phyloP scores from a whole-genome alignment of 2,888 invertebrate species.

The Temnothorax ravouxi region DNA sequence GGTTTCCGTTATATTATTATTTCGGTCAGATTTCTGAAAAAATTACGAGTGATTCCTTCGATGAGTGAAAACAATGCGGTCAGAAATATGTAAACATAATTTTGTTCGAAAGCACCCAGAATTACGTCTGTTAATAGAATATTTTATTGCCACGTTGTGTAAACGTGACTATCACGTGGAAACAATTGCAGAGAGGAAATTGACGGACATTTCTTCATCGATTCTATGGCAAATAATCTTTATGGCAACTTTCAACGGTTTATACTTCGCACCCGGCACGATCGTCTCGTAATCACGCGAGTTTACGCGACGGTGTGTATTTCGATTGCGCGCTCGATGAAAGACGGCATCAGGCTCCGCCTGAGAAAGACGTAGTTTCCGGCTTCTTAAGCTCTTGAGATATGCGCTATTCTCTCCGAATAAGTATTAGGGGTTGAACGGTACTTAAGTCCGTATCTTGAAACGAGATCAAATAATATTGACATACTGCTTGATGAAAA shows the following conservation, averaged over 20 bases:
- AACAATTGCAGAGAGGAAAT: not conserved
- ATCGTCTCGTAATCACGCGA: conserved; percentile 24
- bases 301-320: conserved; percentile 60
- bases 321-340: conserved; percentile 42
- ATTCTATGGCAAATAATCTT: conserved; percentile 57
- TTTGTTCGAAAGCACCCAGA: not conserved
- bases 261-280: conserved; percentile 29
- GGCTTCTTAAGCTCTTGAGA: not conserved
- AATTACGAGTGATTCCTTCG: not conserved
- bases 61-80: not conserved
- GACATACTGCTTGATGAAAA: not conserved
- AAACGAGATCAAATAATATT: not conserved
- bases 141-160: not conserved
- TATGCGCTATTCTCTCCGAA: conserved; percentile 6
- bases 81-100: not conserved
- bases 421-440: not conserved
- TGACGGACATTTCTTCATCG: conserved; percentile 12
- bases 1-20: no score
- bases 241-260: conserved; percentile 47
- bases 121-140: not conserved
- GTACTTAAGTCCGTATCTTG: not conserved
- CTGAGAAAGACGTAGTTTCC: conserved; percentile 24
- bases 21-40: not conserved
- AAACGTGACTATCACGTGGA: not conserved
- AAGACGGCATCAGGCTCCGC: conserved; percentile 9